A percentile compares a stretch with the other conserved stretches of the same genome.
phyloP scores from a whole-genome alignment of 2,888 invertebrate genomes.

The Brachyopa scutellaris region DNA sequence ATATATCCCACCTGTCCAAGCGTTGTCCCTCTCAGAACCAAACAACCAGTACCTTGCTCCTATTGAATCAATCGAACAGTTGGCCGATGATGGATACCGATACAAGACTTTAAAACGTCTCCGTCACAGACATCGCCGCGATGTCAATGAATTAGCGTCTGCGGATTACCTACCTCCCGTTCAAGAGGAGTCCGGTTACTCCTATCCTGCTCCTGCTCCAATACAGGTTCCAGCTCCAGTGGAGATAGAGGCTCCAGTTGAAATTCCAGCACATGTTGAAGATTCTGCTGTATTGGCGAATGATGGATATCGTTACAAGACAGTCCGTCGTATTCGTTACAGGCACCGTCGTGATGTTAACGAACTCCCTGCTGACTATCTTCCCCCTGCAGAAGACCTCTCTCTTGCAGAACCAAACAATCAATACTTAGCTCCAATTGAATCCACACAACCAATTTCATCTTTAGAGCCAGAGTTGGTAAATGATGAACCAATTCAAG shows the following conservation, averaged over 20 bases:
- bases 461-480: too few species aligned
- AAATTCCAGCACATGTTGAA: neutral
- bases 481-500: conserved; percentile 17
- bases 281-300: conserved; percentile 43
- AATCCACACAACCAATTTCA: too few species aligned
- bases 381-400: conserved; percentile 48
- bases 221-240: conserved; percentile 17
- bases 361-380: conserved; percentile 54
- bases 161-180: conserved; percentile 44
- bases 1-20: conserved; percentile 40
- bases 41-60: conserved; percentile 39
- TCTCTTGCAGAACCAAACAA: conserved; percentile 22
- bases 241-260: conserved; percentile 11
- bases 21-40: conserved; percentile 18
- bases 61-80: conserved; percentile 35
- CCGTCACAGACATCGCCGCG: conserved; percentile 39
- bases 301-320: conserved; percentile 74
- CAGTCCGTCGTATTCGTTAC: conserved; percentile 65
- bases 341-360: conserved; percentile 73
- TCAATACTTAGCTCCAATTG: conserved; percentile 27
- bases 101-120: conserved; percentile 54
- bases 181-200: conserved; percentile 6
- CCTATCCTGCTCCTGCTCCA: conserved; percentile 14
- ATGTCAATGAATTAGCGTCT: conserved; percentile 34
- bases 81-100: conserved; percentile 54